These are phyloP conservation scores for Drosophila burlai DNA, from an alignment of 1,140 invertebrate species.

Conservation along the genomic window DNA sequence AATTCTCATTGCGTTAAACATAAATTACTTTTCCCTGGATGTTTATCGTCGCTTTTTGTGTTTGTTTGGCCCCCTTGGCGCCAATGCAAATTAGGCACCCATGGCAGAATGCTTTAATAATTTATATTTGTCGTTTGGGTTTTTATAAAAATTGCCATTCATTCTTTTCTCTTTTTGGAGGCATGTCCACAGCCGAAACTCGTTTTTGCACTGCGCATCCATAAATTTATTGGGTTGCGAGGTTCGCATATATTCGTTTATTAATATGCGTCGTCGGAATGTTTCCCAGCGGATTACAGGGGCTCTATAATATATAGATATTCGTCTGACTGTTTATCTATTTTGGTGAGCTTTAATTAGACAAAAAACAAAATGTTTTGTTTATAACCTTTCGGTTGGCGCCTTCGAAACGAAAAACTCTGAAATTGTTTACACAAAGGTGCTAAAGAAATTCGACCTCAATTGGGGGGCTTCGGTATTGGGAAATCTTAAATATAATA, in stretches of 20 bases:
- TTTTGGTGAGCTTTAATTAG: slow-evolving; percentile 50
- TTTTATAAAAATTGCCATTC: slow-evolving; percentile 54
- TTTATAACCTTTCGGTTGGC: slow-evolving; percentile 49
- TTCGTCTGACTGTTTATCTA: slow-evolving; percentile 22
- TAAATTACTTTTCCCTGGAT: slow-evolving; percentile 46
- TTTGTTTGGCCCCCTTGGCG: slow-evolving; percentile 49
- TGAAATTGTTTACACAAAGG: slow-evolving; percentile 43
- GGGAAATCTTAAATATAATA: slow-evolving; percentile 12
- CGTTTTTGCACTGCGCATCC: slow-evolving; percentile 38
- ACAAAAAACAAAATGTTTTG: slow-evolving; percentile 49
- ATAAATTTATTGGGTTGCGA: slow-evolving; percentile 36
- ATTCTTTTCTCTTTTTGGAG: slow-evolving; percentile 33
- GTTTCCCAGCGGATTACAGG: slow-evolving; percentile 33
- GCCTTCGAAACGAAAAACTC: slow-evolving; percentile 32
- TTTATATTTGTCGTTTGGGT: slow-evolving; percentile 70
- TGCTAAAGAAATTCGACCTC: slow-evolving; percentile 14
- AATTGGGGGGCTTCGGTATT: slow-evolving; percentile 6
- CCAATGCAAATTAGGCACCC: slow-evolving; percentile 74
- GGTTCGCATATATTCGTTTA: slow-evolving; percentile 14
- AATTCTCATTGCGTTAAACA: slow-evolving; percentile 39
- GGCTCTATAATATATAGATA: slow-evolving; percentile 19
- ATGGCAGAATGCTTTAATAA: slow-evolving; percentile 53
- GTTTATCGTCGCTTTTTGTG: slow-evolving; percentile 1
- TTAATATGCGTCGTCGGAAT: slow-evolving; percentile 29
- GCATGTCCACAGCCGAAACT: slow-evolving; percentile 37